Base-by-base conservation (phyloP, 2,797 vertebrate genomes). In the Mergus octosetaceus region DNA sequence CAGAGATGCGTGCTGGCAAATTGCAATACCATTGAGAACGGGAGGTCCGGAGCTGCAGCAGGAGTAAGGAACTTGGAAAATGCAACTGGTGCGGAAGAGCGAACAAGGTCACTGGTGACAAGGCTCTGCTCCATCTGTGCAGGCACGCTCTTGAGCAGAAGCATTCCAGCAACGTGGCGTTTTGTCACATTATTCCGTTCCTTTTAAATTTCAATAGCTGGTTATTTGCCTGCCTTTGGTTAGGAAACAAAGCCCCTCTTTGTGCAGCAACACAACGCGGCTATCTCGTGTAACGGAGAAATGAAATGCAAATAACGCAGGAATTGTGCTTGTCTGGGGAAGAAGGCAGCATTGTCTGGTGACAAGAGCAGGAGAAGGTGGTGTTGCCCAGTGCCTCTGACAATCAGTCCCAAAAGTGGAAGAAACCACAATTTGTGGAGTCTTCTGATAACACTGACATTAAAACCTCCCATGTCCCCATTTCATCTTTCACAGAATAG, bases 91-190 rank as follows among this genome's bases (percentile, higher is more conserved):
- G 76, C 66, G 64, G 94, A 97, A 97, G 93, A 97, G 60, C 27
- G n/a, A 96, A 54, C 96, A 97, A 97, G 94, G 96, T 97, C 96
- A 95, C 95, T 94, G 89, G 96, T 96, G 96, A 96, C 72, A 92
- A 21, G 49, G 56, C 95, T 94, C 68, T 70, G 74, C 97, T 96
- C 95, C 91, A 96, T 97, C 96, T 96, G 84, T 96, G 95, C 95
- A 90, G 56, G 93, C 90, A 72, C 11, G 19, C 66, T 95, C 30
- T 15, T 74, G 58, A 94, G 95, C 92, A 97, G 87, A 72, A 92
- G 89, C 87, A 94, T 91, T 94, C 94, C 91, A 95, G 87, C 80
- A 93, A 77, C 4, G 2, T 71, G 94, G 88, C 89, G 77, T 90
- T 97, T 95, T 41, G 8, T 87, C 90, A 89, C 25, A 13, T 87